Percentiles rank a stretch among this genome's conserved stretches.
Conservation (phyloP, 2,888 invertebrate species). For the Dyspetes luteomarginatus region DNA sequence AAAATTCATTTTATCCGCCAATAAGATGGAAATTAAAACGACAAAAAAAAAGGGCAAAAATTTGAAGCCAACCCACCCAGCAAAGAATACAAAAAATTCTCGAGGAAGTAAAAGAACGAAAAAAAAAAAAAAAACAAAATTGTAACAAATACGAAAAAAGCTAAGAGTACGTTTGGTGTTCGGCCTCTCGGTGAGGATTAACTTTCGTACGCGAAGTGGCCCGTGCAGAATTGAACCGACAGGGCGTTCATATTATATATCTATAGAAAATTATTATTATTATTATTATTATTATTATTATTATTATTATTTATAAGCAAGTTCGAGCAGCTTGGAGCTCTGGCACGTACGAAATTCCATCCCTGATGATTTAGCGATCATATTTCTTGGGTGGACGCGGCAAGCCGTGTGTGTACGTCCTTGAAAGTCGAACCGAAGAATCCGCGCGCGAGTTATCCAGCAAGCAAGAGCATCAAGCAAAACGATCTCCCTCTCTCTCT, state of each 20-base stretch:
- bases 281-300: too few species aligned
- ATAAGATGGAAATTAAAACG: constrained; percentile 5
- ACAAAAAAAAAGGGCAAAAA: constrained; percentile 7
- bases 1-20: not conserved
- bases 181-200: constrained; percentile 52
- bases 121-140: constrained; percentile 2
- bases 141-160: constrained; percentile 5
- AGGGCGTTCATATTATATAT: not conserved
- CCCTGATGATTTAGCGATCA: constrained; percentile 72
- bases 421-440: constrained; percentile 73
- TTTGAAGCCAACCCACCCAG: constrained; percentile 16
- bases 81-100: constrained; percentile 20
- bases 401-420: constrained; percentile 70
- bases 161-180: constrained; percentile 35
- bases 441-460: constrained; percentile 36
- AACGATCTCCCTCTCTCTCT: constrained; percentile 16
- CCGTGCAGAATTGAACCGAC: constrained; percentile 55
- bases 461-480: constrained; percentile 38
- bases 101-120: constrained; percentile 24
- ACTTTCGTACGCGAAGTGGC: constrained; percentile 57
- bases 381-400: constrained; percentile 70
- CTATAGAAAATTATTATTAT: too few species aligned
- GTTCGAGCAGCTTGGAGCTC: constrained; percentile 37
- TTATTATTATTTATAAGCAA: too few species aligned
- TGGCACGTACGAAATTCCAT: constrained; percentile 72